Conservation (phyloP, 2,113 vertebrate species). For the Ophiodon elongatus region DNA sequence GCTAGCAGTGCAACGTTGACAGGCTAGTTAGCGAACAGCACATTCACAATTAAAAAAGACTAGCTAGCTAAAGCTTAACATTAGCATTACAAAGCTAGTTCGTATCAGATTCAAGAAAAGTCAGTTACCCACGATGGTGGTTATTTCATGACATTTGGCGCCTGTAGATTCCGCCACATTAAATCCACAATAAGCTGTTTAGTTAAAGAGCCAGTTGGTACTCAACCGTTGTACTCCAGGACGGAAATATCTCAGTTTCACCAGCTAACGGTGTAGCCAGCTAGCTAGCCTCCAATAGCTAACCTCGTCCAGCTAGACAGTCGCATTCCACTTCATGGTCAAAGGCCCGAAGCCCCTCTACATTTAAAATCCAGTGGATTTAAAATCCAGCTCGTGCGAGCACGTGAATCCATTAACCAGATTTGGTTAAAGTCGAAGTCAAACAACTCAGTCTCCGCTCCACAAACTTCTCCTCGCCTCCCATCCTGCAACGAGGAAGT, state of each 20-base stretch:
- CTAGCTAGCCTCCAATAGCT: constrained; percentile 66
- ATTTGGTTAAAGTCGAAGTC: constrained; percentile 26
- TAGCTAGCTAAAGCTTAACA: constrained; percentile 54
- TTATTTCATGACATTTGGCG: constrained; percentile 34
- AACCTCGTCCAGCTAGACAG: constrained; percentile 60
- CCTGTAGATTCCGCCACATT: constrained; percentile 4
- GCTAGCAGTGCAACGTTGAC: constrained; percentile 46
- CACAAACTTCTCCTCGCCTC: constrained; percentile 68
- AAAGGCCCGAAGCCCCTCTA: constrained; percentile 53
- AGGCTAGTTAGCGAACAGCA: constrained; percentile 56
- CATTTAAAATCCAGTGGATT: constrained; percentile 19
- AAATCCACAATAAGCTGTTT: constrained; percentile 9
- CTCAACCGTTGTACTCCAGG: constrained; percentile 51
- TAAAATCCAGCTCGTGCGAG: constrained; percentile 10
- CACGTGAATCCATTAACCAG: constrained; percentile 41
- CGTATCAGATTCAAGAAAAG: background rate
- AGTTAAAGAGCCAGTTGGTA: constrained; percentile 23
- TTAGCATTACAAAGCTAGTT: constrained; percentile 66
- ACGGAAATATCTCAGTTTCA: constrained; percentile 44
- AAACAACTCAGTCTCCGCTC: constrained; percentile 34
- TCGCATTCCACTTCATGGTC: constrained; percentile 63
- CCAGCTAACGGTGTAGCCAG: constrained; percentile 59
- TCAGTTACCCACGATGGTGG: constrained; percentile 4
- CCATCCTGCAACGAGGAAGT: constrained; percentile 83
- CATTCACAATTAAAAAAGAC: constrained; percentile 59